Evolutionary conservation across 1,140 invertebrate species (phyloP).

Genomic region (Pantala flavescens): DNA sequence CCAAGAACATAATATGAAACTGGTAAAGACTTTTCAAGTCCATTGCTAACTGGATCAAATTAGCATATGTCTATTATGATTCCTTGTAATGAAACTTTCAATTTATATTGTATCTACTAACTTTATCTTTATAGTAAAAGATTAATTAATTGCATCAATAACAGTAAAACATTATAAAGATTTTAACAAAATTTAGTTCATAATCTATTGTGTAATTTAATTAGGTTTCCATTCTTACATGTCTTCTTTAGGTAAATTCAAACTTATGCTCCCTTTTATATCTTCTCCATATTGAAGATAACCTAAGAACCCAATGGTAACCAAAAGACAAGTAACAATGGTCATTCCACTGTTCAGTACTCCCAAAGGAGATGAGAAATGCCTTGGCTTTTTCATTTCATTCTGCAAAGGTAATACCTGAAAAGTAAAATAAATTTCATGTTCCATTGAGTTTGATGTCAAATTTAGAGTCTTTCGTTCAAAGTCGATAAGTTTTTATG

Average conservation of each 20-base stretch:
- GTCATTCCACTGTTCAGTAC: slow-evolving; percentile 41
- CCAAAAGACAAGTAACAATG: slow-evolving; percentile 34
- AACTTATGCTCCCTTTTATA: slow-evolving; percentile 31
- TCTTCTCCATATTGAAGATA: slow-evolving; percentile 40
- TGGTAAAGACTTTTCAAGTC: too few species aligned
- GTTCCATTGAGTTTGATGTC: slow-evolving; percentile 42
- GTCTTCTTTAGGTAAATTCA: slow-evolving; percentile 31
- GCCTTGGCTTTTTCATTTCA: slow-evolving; percentile 36
- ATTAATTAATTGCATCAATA: too few species aligned
- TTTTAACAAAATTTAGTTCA: too few species aligned
- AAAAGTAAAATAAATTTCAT: slow-evolving; percentile 32
- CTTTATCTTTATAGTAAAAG: too few species aligned
- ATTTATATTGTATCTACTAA: too few species aligned
- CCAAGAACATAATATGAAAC: too few species aligned
- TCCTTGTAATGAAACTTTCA: too few species aligned
- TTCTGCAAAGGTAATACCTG: slow-evolving; percentile 42
- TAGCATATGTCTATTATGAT: too few species aligned
- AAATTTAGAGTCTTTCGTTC: slow-evolving; percentile 23
- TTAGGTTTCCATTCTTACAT: slow-evolving; percentile 22
- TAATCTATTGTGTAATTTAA: too few species aligned
- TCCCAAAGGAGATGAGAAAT: slow-evolving; percentile 35
- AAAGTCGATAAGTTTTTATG: slow-evolving; percentile 11
- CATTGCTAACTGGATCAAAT: too few species aligned
- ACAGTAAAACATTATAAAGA: too few species aligned
- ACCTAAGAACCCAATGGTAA: slow-evolving; percentile 41